These are phyloP conservation scores for Ceratosolen solmsi DNA, from an alignment of 1,140 invertebrate species.

Conservation along the genomic window DNA sequence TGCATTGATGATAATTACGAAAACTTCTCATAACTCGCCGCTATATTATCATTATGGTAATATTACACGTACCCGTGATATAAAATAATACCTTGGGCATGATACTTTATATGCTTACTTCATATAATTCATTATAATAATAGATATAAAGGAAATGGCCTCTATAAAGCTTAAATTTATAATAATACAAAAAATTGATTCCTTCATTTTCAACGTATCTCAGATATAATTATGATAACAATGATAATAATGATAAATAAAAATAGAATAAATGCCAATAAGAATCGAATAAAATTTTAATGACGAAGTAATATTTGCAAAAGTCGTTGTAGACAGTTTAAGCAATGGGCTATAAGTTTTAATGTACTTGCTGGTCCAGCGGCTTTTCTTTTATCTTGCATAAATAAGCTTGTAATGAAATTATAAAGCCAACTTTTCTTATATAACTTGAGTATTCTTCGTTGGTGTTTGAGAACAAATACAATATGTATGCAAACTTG, in stretches of 20 bases:
- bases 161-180: not conserved
- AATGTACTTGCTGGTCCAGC: not conserved
- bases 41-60: not conserved
- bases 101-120: too few relatives aligned
- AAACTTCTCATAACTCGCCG: not conserved
- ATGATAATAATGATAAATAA: not conserved
- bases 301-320: not conserved
- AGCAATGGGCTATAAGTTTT: not conserved
- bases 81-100: not conserved
- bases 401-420: slow-evolving; percentile 1
- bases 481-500: too few relatives aligned
- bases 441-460: too few relatives aligned
- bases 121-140: not conserved
- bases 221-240: not conserved
- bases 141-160: not conserved
- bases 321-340: not conserved
- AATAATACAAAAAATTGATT: not conserved
- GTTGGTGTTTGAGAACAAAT: too few relatives aligned
- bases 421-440: not conserved
- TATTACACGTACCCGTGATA: not conserved
- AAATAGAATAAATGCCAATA: too few relatives aligned
- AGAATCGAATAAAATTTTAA: not conserved
- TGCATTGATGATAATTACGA: not conserved
- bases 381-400: not conserved
- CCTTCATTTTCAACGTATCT: not conserved